Conservation (phyloP, 2,888 invertebrate species). For the Pyrocoelia pectoralis region DNA sequence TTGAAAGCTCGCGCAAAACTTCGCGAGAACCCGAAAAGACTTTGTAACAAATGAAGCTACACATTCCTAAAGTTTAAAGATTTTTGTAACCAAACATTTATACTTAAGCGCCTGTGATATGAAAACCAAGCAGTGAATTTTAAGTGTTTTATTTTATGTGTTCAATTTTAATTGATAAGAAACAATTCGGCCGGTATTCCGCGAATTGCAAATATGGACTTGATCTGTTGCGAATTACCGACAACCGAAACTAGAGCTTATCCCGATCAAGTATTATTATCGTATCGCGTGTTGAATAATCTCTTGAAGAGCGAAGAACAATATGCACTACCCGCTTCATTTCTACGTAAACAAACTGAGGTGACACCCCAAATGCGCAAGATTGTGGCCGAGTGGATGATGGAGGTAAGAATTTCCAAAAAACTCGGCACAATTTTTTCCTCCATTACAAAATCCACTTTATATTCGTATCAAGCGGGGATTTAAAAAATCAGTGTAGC, state of each 20-base stretch:
- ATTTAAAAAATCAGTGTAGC: constrained; percentile 10
- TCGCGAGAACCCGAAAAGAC: constrained; percentile 17
- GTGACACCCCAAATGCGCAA: constrained; percentile 91
- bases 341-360: constrained; percentile 86
- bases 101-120: constrained; percentile 34
- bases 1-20: constrained; percentile 22
- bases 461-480: not conserved
- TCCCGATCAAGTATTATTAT: constrained; percentile 77
- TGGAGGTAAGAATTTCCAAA: constrained; percentile 77
- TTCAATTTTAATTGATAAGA: constrained; percentile 20
- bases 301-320: constrained; percentile 86
- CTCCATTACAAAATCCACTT: constrained; percentile 6
- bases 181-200: constrained; percentile 27
- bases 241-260: constrained; percentile 55
- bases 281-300: constrained; percentile 83
- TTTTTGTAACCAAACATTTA: constrained; percentile 14
- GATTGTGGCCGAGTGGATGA: constrained; percentile 96
- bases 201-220: constrained; percentile 38
- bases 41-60: constrained; percentile 25
- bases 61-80: constrained; percentile 21
- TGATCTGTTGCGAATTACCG: constrained; percentile 55
- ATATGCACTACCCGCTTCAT: constrained; percentile 80
- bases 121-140: constrained; percentile 28
- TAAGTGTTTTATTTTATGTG: constrained; percentile 33
- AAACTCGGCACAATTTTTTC: constrained; percentile 22